phyloP scores from a whole-genome alignment of 2,888 invertebrate genomes.

The Plutella xylostella region DNA sequence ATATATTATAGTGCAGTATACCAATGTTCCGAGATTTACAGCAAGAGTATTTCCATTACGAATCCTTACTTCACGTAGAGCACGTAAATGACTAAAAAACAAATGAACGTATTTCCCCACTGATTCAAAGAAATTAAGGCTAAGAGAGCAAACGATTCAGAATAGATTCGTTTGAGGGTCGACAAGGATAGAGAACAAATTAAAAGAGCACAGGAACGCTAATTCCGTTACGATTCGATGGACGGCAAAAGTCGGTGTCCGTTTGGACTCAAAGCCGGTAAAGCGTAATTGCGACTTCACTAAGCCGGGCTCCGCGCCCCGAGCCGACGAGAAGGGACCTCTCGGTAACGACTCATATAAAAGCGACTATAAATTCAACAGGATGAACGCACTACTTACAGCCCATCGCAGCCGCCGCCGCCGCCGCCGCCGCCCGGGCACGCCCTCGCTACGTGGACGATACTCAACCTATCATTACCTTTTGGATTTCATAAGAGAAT shows the following conservation, averaged over 20 bases:
- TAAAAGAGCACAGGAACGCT: conserved; percentile 64
- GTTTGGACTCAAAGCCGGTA: conserved; percentile 63
- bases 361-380: conserved; percentile 69
- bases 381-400: conserved; percentile 70
- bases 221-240: conserved; percentile 69
- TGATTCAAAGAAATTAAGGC: conserved; percentile 1
- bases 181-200: conserved; percentile 50
- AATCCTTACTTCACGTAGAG: too few species aligned
- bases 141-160: conserved; percentile 1
- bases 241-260: conserved; percentile 63
- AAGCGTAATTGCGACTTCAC: conserved; percentile 69
- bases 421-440: conserved; percentile 25
- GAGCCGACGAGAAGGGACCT: conserved; percentile 65
- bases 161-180: conserved; percentile 7
- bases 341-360: conserved; percentile 67
- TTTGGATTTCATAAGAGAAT: too few species aligned
- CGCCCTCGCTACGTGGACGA: conserved; percentile 24
- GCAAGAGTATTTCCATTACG: too few species aligned
- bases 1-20: too few species aligned
- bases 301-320: conserved; percentile 64
- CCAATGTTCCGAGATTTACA: too few species aligned
- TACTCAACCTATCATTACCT: too few species aligned
- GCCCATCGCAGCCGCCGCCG: conserved; percentile 40
- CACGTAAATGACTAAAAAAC: too few species aligned
- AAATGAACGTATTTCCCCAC: not conserved